A percentile compares a stretch with the other conserved stretches of the same genome.
Evolutionary conservation across 2,888 invertebrate species (phyloP).

Genomic region (Tenthredo mesomela): DNA sequence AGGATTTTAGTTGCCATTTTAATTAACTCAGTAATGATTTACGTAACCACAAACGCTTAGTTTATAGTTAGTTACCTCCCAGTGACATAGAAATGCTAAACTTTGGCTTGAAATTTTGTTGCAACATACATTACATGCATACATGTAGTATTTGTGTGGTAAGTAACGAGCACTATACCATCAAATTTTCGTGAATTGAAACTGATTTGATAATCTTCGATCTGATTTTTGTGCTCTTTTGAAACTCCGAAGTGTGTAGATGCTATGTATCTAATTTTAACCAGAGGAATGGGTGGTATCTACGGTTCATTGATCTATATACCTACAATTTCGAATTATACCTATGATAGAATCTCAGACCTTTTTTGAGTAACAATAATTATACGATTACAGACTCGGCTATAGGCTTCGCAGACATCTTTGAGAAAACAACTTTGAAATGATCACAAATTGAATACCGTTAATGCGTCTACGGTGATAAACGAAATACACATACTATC

Average conservation of each 20-base stretch:
- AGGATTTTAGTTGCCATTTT: conserved; percentile 1
- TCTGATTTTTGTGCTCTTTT: background rate
- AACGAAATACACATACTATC: background rate
- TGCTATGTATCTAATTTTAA: background rate
- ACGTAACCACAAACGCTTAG: conserved; percentile 18
- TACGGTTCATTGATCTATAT: conserved; percentile 3
- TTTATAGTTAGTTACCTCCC: background rate
- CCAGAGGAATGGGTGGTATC: background rate
- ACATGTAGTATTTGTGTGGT: background rate
- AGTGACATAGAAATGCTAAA: conserved; percentile 7
- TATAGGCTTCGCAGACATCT: background rate
- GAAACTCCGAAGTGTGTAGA: background rate
- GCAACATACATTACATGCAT: background rate
- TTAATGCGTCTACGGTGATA: conserved; percentile 16
- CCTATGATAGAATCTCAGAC: background rate
- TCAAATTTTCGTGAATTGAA: background rate
- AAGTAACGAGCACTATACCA: background rate
- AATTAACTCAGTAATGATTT: conserved; percentile 36
- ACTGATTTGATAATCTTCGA: background rate
- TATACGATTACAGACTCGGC: background rate
- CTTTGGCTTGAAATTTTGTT: background rate
- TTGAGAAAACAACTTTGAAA: conserved; percentile 16
- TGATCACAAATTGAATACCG: conserved; percentile 14
- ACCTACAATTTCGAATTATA: background rate
- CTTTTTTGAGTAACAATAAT: background rate